Evolutionary conservation across 2,113 vertebrate species (phyloP), one percentile per base, ranked within the genome.

Genomic region (human (Homo sapiens)): DNA sequence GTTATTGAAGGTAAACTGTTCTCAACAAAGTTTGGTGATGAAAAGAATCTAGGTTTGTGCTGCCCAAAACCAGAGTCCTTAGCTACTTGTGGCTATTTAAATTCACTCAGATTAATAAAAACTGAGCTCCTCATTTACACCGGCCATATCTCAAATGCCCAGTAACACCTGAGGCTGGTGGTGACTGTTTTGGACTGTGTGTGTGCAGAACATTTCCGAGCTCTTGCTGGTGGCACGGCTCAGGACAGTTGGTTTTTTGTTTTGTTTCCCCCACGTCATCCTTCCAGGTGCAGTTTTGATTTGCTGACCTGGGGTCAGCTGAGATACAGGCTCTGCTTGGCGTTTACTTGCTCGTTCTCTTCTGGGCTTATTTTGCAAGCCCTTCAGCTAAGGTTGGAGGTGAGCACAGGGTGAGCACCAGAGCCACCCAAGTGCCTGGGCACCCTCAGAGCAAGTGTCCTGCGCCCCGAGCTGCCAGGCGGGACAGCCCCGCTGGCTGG

Each of bases 131-230:
- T 78, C 10, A 0, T n/a, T 57, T 10, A 23, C 12, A 25, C 76
- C 30, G 72, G 16, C 64, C 32, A 0, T 18, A 3, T 23, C 66
- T 35, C 17, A 22, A 27, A 43, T 30, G 14, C 35, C 84, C 6
- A 5, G 8, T 38, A 20, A 52, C 35, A 17, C 9, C 0, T 1
- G 13, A 38, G 48, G n/a, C 14, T 6, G 6, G 84, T 43, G 76
- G 50, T 25, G 4, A 0, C 0, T 10, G 5, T 55, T 35, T 10
- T 6, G 6, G 59, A 18, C 38, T 3, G 1, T 2, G 0, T 3
- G 0, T 0, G 0, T 5, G 3, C 0, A 1, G 22, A 17, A 0
- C 12, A 1, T 6, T 13, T 20, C 45, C 23, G 17, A 0, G 10
- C 16, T 0, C 45, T n/a, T 22, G 5, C 52, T 11, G 35, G 40